phyloP scores from a whole-genome alignment of 2,797 vertebrate genomes.

The Chelmon rostratus region DNA sequence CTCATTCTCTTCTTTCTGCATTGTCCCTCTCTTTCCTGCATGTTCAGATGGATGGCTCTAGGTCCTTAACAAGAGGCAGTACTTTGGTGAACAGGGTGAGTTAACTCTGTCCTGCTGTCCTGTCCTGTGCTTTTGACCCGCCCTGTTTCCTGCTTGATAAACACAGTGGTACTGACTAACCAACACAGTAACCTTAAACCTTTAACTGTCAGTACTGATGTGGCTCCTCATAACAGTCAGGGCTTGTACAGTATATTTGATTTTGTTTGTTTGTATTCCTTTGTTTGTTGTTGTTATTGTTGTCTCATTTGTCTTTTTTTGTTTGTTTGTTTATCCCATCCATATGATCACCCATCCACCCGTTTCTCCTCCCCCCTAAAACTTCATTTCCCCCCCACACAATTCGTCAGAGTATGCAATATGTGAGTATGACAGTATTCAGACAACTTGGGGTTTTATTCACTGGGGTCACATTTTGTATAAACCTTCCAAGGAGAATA shows the following conservation, averaged over 20 bases:
- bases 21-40: constrained; percentile 50
- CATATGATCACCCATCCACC: constrained; percentile 64
- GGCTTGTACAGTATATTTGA: constrained; percentile 36
- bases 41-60: constrained; percentile 84
- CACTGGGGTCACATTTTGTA: constrained; percentile 24
- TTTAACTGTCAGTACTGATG: constrained; percentile 44
- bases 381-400: constrained; percentile 57
- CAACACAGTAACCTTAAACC: constrained; percentile 35
- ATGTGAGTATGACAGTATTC: constrained; percentile 87
- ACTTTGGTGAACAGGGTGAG: constrained; percentile 87
- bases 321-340: constrained; percentile 74
- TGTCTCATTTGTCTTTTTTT: constrained; percentile 79
- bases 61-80: constrained; percentile 85
- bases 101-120: constrained; percentile 55
- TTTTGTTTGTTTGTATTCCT: constrained; percentile 61
- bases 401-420: constrained; percentile 86
- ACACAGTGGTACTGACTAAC: constrained; percentile 58
- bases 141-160: constrained; percentile 51
- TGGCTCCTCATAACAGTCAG: constrained; percentile 37
- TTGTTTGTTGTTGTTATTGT: constrained; percentile 67
- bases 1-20: constrained; percentile 57
- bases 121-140: constrained; percentile 39
- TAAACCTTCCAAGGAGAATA: constrained; percentile 24
- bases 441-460: constrained; percentile 46
- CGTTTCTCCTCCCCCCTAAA: constrained; percentile 50